Percentiles rank a stretch among this genome's conserved stretches.
phyloP scores from a whole-genome alignment of 2,113 vertebrate species.

The Anoura caudifer region DNA sequence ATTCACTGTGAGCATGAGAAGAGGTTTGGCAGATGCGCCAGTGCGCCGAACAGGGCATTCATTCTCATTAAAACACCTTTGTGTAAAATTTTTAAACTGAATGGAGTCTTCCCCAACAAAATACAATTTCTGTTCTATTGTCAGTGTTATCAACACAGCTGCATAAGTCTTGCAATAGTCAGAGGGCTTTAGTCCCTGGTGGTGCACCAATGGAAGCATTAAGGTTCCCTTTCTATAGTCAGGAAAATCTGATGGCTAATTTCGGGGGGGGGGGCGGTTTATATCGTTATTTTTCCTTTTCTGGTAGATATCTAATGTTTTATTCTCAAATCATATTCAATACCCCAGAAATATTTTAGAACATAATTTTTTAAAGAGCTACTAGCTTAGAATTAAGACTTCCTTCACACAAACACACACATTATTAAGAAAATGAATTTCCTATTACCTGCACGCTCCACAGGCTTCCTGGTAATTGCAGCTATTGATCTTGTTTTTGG shows the following conservation, averaged over 20 bases:
- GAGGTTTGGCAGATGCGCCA: neutral
- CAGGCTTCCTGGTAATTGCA: conserved; percentile 5
- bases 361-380: neutral
- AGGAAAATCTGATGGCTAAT: neutral
- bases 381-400: neutral
- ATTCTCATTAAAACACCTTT: conserved; percentile 27
- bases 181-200: neutral
- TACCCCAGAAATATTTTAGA: neutral
- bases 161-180: neutral
- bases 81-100: neutral
- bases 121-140: conserved; percentile 14
- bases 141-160: conserved; percentile 14
- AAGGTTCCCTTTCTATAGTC: neutral
- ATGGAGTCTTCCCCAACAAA: neutral
- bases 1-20: neutral
- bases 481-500: neutral
- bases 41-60: neutral
- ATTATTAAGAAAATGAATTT: neutral
- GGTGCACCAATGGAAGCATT: neutral
- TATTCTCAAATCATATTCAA: neutral
- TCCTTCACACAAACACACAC: neutral
- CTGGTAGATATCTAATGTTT: neutral
- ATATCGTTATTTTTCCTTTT: neutral
- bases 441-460: neutral
- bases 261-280: neutral